Evolutionary conservation across 1,140 invertebrate genomes (phyloP).

Genomic region (Drosophila nikananu): DNA sequence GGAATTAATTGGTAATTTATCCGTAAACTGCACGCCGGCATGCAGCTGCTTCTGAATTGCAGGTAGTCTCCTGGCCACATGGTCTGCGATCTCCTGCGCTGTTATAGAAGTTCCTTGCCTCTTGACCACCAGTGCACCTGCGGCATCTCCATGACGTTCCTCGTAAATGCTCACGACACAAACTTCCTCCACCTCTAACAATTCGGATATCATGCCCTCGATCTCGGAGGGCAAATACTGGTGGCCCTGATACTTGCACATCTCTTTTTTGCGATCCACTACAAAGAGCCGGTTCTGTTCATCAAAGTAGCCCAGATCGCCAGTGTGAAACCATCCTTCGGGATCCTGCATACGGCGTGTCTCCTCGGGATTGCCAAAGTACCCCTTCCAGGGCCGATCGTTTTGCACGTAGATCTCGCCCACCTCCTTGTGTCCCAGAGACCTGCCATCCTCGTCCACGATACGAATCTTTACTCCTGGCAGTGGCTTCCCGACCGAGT

Average conservation of each 20-base stretch:
- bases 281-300: neutral
- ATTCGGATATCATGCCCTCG: neutral
- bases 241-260: neutral
- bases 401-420: neutral
- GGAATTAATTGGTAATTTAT: neutral
- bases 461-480: slow-evolving; percentile 3
- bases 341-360: slow-evolving; percentile 1
- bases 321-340: slow-evolving; percentile 5
- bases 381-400: neutral
- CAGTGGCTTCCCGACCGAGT: slow-evolving; percentile 1
- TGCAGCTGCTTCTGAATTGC: slow-evolving; percentile 1
- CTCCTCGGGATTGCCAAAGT: slow-evolving; percentile 3
- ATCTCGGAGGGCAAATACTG: slow-evolving; percentile 5
- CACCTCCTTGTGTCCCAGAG: slow-evolving; percentile 2
- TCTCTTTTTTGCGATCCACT: slow-evolving; percentile 1
- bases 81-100: neutral
- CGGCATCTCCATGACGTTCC: neutral
- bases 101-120: neutral
- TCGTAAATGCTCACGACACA: slow-evolving; percentile 4
- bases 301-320: slow-evolving; percentile 2
- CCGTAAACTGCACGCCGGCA: slow-evolving; percentile 2
- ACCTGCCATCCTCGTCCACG: slow-evolving; percentile 2
- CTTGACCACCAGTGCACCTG: slow-evolving; percentile 6
- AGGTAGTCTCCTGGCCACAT: neutral
- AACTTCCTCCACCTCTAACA: neutral